phyloP scores from a whole-genome alignment of 2,113 vertebrate genomes.

The Amphiprion percula region DNA sequence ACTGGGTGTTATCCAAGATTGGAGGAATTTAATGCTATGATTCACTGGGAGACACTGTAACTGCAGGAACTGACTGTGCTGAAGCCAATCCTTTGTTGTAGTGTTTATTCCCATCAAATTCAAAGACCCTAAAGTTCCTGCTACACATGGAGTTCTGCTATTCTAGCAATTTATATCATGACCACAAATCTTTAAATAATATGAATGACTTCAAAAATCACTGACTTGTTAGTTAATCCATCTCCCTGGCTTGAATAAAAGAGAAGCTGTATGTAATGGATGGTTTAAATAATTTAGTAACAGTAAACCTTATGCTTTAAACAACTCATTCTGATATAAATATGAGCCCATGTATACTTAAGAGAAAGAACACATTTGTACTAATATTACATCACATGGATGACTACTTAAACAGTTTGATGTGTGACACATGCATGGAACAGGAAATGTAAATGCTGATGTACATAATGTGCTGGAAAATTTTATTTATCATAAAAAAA shows the following conservation, averaged over 20 bases:
- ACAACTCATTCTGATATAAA: too few species aligned
- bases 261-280: neutral
- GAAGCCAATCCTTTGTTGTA: slow-evolving; percentile 27
- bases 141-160: neutral
- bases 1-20: slow-evolving; percentile 41
- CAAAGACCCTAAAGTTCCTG: neutral
- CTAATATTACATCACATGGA: too few species aligned
- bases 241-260: neutral
- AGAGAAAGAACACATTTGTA: too few species aligned
- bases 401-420: too few species aligned
- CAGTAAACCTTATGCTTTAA: too few species aligned
- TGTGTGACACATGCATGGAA: too few species aligned
- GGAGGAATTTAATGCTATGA: slow-evolving; percentile 15
- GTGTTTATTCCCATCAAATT: neutral
- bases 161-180: neutral
- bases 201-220: neutral
- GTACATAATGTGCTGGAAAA: too few species aligned
- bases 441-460: too few species aligned
- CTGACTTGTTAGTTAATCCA: neutral
- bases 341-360: too few species aligned
- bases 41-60: slow-evolving; percentile 14
- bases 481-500: too few species aligned
- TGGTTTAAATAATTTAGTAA: too few species aligned
- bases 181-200: neutral
- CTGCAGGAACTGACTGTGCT: slow-evolving; percentile 29